Base-by-base conservation (phyloP, 2,113 vertebrate species). In the Guaruba guarouba region DNA sequence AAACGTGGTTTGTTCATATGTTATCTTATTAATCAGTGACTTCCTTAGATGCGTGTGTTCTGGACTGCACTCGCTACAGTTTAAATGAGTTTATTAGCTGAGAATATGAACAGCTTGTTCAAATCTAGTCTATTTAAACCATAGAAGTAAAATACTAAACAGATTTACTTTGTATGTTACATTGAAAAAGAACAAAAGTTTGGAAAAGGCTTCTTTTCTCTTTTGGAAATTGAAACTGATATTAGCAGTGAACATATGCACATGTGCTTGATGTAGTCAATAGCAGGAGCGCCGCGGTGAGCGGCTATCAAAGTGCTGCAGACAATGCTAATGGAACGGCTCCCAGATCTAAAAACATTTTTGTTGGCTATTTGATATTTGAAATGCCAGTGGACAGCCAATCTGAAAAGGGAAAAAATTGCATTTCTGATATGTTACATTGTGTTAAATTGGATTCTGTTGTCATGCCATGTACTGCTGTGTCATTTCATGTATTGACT, bases 361-460 rank as follows among this genome's bases (percentile, higher is more conserved):
- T 71, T 92, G 77, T 91, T 93, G 96, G 86, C 96, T 80, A 92
- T 96, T 93, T 92, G 94, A 94, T 92, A 86, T 90, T 70, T 8
- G 55, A 90, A 95, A 96, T 93, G 86, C 87, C 91, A 97, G 78
- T 69, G 71, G 95, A 95, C 89, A 81, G 95, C 92, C 89, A 91
- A 94, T 94, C 92, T 96, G 92, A 90, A 94, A 93, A 68, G 74
- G 90, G 63, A 57, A 95, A 95, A 94, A 97, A 96, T 94, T 91
- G 70, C 92, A 90, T 97, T 97, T 90, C 92, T 93, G 95, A 91
- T 94, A 89, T 64, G 94, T 94, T 96, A 93, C 93, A 87, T 85
- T 88, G 88, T 94, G 93, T 88, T 94, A 91, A 95, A 96, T 96
- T 96, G 95, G 95, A 95, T 96, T 96, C 88, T 83, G 83, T 89